A percentile compares a stretch with the other conserved stretches of the same genome.
These are phyloP conservation scores for Acestrorhynchus altus DNA, from an alignment of 2,797 vertebrate species.

Conservation along the genomic window DNA sequence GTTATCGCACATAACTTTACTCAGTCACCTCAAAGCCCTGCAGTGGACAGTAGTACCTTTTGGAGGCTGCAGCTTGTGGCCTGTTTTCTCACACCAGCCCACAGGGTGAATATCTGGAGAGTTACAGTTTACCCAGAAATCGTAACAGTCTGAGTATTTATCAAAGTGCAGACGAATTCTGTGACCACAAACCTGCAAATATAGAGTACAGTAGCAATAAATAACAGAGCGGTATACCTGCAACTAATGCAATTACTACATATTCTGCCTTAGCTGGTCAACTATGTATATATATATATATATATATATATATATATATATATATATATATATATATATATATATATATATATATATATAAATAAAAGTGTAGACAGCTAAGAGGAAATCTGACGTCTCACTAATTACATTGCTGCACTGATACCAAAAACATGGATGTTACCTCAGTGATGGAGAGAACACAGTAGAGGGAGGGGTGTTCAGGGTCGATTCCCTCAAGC, in stretches of 20 bases:
- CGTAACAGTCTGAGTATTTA: slow-evolving; percentile 84
- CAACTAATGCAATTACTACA: too few relatives aligned
- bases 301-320: too few relatives aligned
- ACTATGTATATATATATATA: too few relatives aligned
- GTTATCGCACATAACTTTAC: background rate
- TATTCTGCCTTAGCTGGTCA: too few relatives aligned
- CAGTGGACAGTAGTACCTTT: slow-evolving; percentile 75
- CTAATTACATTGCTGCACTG: too few relatives aligned
- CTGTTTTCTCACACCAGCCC: slow-evolving; percentile 89
- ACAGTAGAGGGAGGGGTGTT: slow-evolving; percentile 85
- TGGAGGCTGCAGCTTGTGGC: slow-evolving; percentile 84
- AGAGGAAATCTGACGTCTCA: too few relatives aligned
- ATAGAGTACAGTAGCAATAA: background rate
- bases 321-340: too few relatives aligned
- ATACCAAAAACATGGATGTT: background rate
- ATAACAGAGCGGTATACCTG: background rate
- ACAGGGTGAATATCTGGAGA: slow-evolving; percentile 87
- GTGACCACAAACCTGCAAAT: slow-evolving; percentile 83
- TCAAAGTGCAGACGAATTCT: slow-evolving; percentile 87
- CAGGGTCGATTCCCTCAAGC: slow-evolving; percentile 83
- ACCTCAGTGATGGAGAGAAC: slow-evolving; percentile 84
- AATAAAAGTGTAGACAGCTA: too few relatives aligned
- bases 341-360: too few relatives aligned
- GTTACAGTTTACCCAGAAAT: slow-evolving; percentile 89
- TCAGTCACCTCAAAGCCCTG: background rate